These are phyloP conservation scores for Propithecus perrieri DNA, from an alignment of 2,797 vertebrate species.

Conservation along the genomic window DNA sequence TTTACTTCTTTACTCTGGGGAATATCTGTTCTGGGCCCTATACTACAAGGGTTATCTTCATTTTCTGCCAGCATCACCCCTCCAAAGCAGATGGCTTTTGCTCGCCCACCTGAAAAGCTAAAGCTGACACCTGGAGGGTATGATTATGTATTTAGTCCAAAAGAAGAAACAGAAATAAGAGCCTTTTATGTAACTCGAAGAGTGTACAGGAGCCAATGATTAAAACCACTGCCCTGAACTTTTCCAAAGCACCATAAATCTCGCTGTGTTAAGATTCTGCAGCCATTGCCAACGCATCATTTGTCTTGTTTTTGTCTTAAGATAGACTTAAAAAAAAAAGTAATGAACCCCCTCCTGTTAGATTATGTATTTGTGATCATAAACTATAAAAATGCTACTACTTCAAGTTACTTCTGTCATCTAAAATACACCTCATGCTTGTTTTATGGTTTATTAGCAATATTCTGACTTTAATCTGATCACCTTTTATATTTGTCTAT, in stretches of 20 bases:
- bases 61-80: neutral
- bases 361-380: neutral
- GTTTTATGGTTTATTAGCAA: neutral
- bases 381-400: neutral
- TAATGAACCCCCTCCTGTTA: neutral
- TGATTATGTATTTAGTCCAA: neutral
- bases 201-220: neutral
- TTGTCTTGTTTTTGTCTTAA: neutral
- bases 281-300: neutral
- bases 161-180: neutral
- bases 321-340: neutral
- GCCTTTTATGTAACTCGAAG: slow-evolving; percentile 10
- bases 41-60: neutral
- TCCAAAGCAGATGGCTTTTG: neutral
- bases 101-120: neutral
- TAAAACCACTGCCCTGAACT: slow-evolving; percentile 47
- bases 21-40: neutral
- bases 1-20: neutral
- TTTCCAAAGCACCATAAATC: neutral
- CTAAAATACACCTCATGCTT: neutral
- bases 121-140: neutral
- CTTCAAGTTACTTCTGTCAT: neutral
- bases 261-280: neutral
- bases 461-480: neutral
- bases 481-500: neutral